Percentiles rank a stretch among this genome's conserved stretches.
These are phyloP conservation scores for Megaleporinus macrocephalus DNA, from an alignment of 2,113 vertebrate species.

Conservation along the genomic window DNA sequence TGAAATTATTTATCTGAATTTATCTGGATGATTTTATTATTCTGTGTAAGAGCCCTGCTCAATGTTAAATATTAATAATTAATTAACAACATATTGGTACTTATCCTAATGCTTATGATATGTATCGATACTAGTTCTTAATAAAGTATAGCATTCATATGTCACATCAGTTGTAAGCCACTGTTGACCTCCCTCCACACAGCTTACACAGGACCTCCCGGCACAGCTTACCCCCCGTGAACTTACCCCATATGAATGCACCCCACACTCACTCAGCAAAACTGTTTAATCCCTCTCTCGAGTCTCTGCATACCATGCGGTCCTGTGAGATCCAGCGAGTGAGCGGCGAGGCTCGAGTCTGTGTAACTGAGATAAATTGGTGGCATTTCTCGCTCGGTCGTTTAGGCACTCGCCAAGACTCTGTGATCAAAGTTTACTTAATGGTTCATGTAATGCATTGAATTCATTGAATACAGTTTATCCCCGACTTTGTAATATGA, in stretches of 20 bases:
- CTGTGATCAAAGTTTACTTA: conserved; percentile 30
- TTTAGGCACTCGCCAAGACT: conserved; percentile 24
- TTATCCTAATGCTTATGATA: no score
- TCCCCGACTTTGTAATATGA: background rate
- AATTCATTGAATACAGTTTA: conserved; percentile 19
- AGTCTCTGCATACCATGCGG: conserved; percentile 16
- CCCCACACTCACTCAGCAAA: conserved; percentile 3
- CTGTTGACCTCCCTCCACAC: conserved; percentile 62
- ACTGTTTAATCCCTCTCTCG: conserved; percentile 27
- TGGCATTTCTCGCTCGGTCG: conserved; percentile 13
- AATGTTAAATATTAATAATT: no score
- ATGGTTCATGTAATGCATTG: conserved; percentile 26
- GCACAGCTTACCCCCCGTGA: background rate
- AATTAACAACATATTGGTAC: no score
- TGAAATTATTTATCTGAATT: no score
- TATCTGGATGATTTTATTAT: no score
- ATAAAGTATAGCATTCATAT: no score
- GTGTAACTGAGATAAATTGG: conserved; percentile 39
- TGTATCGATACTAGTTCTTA: no score
- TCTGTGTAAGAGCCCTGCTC: no score
- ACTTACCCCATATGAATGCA: background rate
- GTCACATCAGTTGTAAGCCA: no score
- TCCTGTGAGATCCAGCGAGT: background rate
- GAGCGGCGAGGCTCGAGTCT: conserved; percentile 14
- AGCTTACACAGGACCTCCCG: background rate